A percentile compares a stretch with the other conserved stretches of the same genome.
Conservation (phyloP, 2,797 vertebrate genomes). For the Cynodonichthys magdalenae region DNA sequence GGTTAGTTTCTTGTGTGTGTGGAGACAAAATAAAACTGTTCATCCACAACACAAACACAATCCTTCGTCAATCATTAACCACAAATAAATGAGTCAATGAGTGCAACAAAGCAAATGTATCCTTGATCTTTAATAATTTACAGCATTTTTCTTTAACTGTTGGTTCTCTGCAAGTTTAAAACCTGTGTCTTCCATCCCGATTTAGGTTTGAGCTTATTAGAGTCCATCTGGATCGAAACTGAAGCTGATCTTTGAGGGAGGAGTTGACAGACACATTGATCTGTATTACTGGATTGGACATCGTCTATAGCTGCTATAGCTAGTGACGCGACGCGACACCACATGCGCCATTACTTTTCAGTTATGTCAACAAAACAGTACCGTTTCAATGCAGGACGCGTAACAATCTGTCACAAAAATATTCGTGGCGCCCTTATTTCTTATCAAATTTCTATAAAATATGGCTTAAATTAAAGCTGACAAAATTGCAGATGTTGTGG, state of each 20-base stretch:
- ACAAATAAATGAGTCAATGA: not conserved
- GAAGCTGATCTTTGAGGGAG: slow-evolving; percentile 38
- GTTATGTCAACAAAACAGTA: no score
- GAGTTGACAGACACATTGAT: slow-evolving; percentile 11
- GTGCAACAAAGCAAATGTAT: slow-evolving; percentile 20
- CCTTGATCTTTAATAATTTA: slow-evolving; percentile 11
- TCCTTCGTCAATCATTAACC: no score
- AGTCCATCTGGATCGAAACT: slow-evolving; percentile 66
- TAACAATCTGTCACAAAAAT: no score
- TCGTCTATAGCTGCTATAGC: no score
- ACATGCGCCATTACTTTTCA: no score
- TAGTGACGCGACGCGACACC: no score
- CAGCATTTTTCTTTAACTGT: not conserved
- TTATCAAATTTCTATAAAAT: no score
- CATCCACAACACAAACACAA: slow-evolving; percentile 2
- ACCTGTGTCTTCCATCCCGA: slow-evolving; percentile 33
- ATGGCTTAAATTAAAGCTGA: no score
- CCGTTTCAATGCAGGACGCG: no score
- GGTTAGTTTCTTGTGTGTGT: not conserved
- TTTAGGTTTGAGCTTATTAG: slow-evolving; percentile 54
- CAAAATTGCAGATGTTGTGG: no score
- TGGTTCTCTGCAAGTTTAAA: slow-evolving; percentile 31
- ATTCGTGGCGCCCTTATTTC: no score
- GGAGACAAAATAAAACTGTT: not conserved
- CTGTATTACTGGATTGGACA: no score